Evolutionary conservation across 2,113 vertebrate species (phyloP).

Genomic region (Strix aluco): DNA sequence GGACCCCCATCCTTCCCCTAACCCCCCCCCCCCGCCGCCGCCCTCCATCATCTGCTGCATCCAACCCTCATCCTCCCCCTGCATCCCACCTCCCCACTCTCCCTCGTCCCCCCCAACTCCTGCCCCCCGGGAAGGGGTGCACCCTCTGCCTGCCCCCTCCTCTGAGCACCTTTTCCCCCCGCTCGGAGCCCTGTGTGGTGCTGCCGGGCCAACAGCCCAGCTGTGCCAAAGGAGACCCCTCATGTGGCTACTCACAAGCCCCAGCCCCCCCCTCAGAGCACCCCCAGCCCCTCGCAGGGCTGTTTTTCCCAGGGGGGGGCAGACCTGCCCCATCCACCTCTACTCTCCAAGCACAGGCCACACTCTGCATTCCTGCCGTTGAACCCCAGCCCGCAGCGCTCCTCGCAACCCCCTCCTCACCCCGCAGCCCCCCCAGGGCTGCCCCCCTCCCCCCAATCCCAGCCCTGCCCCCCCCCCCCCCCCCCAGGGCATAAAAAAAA

Average conservation of each 20-base stretch:
- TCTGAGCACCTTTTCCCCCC: not conserved
- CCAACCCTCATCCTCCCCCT: not conserved
- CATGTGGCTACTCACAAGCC: not conserved
- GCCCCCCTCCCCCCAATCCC: not conserved
- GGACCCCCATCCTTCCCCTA: no score
- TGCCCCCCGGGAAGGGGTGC: not conserved
- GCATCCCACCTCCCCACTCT: not conserved
- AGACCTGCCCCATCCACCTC: not conserved
- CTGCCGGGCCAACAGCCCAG: not conserved
- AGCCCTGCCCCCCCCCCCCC: no score
- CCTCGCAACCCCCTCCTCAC: not conserved
- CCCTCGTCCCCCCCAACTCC: not conserved
- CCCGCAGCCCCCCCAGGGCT: not conserved
- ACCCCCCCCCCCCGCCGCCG: not conserved
- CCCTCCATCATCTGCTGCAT: not conserved
- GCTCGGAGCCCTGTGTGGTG: no score
- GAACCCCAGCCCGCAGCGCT: rapidly evolving
- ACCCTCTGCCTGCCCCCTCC: not conserved
- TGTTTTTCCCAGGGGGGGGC: rapidly evolving
- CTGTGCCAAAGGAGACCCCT: not conserved
- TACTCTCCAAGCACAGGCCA: not conserved
- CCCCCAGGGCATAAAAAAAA: not conserved
- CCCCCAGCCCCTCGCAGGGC: not conserved
- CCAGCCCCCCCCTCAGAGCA: not conserved
- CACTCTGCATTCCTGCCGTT: rapidly evolving